phyloP scores from a whole-genome alignment of 2,888 invertebrate species.

The Aproaerema taeniolella region DNA sequence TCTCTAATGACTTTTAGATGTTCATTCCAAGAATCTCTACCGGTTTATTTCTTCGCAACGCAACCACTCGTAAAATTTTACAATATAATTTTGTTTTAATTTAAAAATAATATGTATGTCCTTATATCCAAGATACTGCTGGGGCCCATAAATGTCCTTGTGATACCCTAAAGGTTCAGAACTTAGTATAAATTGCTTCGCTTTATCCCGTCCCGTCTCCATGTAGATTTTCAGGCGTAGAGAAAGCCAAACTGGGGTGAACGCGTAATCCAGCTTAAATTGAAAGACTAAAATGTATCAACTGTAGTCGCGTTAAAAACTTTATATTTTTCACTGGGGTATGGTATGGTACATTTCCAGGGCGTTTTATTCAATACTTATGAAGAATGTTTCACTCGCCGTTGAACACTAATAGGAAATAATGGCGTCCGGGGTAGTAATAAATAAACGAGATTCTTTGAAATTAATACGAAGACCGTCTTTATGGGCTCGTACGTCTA shows the following conservation, averaged over 20 bases:
- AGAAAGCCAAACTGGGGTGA: slow-evolving; percentile 29
- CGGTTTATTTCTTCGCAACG: too few species aligned
- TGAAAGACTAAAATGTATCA: slow-evolving; percentile 34
- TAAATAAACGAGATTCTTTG: slow-evolving; percentile 10
- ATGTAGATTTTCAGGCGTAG: slow-evolving; percentile 4
- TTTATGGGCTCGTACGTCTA: too few species aligned
- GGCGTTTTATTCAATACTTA: slow-evolving; percentile 4
- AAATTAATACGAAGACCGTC: slow-evolving; percentile 6
- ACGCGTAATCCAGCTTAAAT: slow-evolving; percentile 41
- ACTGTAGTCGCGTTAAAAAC: slow-evolving; percentile 12
- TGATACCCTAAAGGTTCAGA: not conserved
- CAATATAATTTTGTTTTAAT: too few species aligned
- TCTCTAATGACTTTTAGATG: slow-evolving; percentile 5
- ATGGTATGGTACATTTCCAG: too few species aligned
- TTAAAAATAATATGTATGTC: too few species aligned
- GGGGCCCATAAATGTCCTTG: too few species aligned
- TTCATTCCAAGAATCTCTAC: not conserved
- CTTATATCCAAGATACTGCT: too few species aligned
- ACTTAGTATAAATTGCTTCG: slow-evolving; percentile 4
- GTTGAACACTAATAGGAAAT: slow-evolving; percentile 13
- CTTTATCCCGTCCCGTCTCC: slow-evolving; percentile 7
- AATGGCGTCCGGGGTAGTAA: slow-evolving; percentile 7
- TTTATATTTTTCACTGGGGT: slow-evolving; percentile 18
- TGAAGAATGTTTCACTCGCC: slow-evolving; percentile 11
- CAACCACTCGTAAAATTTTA: too few species aligned